Evolutionary conservation across 37 sponge, comb jelly and placozoan genomes (phyloP), one percentile per base, ranked within the genome.

Genomic region (Spongilla lacustris): DNA sequence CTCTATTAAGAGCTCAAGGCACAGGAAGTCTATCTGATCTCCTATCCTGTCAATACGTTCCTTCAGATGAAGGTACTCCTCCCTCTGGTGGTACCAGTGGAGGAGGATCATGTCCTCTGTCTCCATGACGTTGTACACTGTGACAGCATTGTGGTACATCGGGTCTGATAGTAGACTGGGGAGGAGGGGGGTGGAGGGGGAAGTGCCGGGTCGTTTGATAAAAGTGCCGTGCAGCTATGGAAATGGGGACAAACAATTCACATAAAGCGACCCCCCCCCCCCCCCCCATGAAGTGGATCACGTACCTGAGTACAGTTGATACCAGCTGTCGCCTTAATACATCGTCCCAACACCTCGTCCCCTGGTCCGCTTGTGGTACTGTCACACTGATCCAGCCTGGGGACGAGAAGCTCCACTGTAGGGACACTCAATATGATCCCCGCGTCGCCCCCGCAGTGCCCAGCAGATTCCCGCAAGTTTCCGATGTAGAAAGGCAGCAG

Each of bases 331-430:
- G 82, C 66, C 29, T 81, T 90, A 34, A 90, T 76, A 36, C 91
- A 90, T 27, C 91, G 67, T 27, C 86, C 91, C 28, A 90, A 50
- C 67, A 86, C 91, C 25, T 84, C 86, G 68, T 90, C 86, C n/a
- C 71, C 77, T 67, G 70, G 68, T 1, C 69, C 21, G 19, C 1
- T 14, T 32, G 4, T 0, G 5, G 67, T 9, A 13, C 27, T 36
- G 34, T 5, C 34, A 25, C 85, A 84, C 13, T 19, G 10, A 41
- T 66, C 37, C 76, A 84, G 69, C 33, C 36, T 38, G 21, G 13
- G 37, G 5, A 1, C 66, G 38, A 84, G 26, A 8, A 35, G 66
- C 48, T 66, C 22, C 85, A 94, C 36, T 0, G 86, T 81, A 25
- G 82, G 81, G 14, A 41, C 31, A 38, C 94, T 94, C 73, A 88